Conservation (phyloP, 2,888 invertebrate genomes). For the Lamellibrachia satsuma region DNA sequence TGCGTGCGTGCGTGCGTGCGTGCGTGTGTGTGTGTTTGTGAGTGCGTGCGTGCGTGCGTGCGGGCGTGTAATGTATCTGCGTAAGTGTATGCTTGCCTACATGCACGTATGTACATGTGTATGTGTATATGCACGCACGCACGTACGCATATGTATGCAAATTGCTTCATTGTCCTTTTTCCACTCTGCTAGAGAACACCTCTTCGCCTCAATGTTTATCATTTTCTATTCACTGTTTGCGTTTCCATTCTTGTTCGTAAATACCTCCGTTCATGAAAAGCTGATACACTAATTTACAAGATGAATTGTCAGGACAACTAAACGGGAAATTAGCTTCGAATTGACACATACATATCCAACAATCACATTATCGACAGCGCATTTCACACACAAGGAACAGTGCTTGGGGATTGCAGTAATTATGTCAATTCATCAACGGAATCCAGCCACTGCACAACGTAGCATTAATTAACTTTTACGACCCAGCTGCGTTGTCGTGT, state of each 20-base stretch:
- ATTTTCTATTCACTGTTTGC: too few species aligned
- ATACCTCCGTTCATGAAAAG: background rate
- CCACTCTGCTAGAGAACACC: too few species aligned
- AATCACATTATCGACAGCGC: background rate
- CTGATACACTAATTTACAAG: background rate
- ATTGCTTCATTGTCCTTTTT: too few species aligned
- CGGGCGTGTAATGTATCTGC: too few species aligned
- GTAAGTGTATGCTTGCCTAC: too few species aligned
- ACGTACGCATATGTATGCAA: too few species aligned
- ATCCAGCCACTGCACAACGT: background rate
- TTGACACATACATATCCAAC: background rate
- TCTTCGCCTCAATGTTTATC: background rate
- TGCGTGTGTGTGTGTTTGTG: background rate
- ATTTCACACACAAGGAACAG: background rate
- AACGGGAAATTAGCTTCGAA: background rate
- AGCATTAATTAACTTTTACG: background rate
- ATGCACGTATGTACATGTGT: too few species aligned
- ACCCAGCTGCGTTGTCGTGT: background rate
- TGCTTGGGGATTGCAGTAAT: background rate
- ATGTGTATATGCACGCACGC: too few species aligned
- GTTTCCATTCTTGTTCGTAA: background rate
- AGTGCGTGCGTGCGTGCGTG: background rate
- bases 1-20: background rate
- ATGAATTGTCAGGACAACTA: background rate
- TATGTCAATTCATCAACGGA: background rate